Base-by-base conservation (phyloP, 2,113 vertebrate species). In the Cololabis saira region DNA sequence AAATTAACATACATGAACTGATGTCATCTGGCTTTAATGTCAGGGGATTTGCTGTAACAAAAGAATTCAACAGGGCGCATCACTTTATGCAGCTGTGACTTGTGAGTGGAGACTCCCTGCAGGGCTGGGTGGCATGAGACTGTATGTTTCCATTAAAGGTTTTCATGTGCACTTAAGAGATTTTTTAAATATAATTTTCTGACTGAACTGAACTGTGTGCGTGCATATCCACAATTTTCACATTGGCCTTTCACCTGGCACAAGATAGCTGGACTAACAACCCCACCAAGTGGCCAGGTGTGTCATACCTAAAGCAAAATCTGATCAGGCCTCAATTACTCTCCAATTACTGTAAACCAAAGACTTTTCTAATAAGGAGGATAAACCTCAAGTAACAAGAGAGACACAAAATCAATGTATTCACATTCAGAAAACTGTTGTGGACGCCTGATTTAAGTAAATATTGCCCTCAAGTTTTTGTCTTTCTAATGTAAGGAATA, bases 231-330 rank as follows among this genome's bases (percentile, higher is more conserved):
- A 64, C 40, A 61, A 51, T 33, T 19, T 40, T 17, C 45, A 41
- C 12, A 30, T 21, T 87, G 84, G 78, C 85, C 87, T 87, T 83
- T 88, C 85, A 89, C 87, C 89, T 88, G 78, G 49, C 22, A 27
- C 24, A 61, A 37, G 52, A 90, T 88, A 83, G 72, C 78, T 90
- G 85, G 89, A 85, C 84, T 74, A 83, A 90, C 86, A 85, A 84
- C 87, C 76, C 89, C 89, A 87, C 85, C 87, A 80, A 88, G 89
- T 90, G 89, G 89, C 80, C 82, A 88, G 84, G 85, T 82, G 73
- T 67, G 79, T 81, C 81, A 89, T 47, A 41, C 74, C 66, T 43
- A 48, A 52, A 37, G 6, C 5, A 37, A 37, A 37, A 9, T 24
- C 48, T 15, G 33, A 52, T 62, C 14, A 4, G 12, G 30, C 16